Evolutionary conservation across 2,888 invertebrate species (phyloP), one percentile per base, ranked within the genome.

Genomic region (Chrysodeixis includens): DNA sequence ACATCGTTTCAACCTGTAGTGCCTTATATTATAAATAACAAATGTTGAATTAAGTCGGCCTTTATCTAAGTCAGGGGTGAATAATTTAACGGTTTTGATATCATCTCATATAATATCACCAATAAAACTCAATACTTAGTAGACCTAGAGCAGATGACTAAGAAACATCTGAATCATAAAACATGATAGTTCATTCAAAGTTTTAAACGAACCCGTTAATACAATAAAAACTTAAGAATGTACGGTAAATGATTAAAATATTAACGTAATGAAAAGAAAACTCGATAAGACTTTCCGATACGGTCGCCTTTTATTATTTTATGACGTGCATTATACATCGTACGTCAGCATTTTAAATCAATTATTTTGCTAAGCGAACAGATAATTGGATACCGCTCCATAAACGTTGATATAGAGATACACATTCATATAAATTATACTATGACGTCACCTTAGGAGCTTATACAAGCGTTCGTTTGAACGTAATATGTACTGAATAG

Each of bases 341-440:
- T 20, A 49, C 46, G 46, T 49, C 46, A 49, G 46, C 18, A 2
- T 18, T 18, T 3, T 49, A 49, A 49, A 20, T 20, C 46, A 49
- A 49, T 49, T 49, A 49, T 49, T 46, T 49, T 49, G 18, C 46
- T 49, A 49, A 49, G 46, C 46, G 46, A 20, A 49, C 20, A 18
- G 46, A 20, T 49, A 49, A 49, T 49, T 49, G 46, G 46, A 10
- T 49, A 49, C 46, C 20, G 46, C 20, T 49, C 18, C 46, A 49
- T 18, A 49, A 40, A 49, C 20, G 20, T 49, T 49, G 18, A 49
- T 20, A 18, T 20, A 49, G 46, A 49, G 46, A 20, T 10, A 20
- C 46, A 49, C 20, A 20, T 9, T 18, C 7, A 20, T 20, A 20
- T 18, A 49, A 49, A 49, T 49, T 49, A 49, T 49, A 49, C 18